phyloP scores from a whole-genome alignment of 2,113 vertebrate species.

The Syrmaticus mikado region DNA sequence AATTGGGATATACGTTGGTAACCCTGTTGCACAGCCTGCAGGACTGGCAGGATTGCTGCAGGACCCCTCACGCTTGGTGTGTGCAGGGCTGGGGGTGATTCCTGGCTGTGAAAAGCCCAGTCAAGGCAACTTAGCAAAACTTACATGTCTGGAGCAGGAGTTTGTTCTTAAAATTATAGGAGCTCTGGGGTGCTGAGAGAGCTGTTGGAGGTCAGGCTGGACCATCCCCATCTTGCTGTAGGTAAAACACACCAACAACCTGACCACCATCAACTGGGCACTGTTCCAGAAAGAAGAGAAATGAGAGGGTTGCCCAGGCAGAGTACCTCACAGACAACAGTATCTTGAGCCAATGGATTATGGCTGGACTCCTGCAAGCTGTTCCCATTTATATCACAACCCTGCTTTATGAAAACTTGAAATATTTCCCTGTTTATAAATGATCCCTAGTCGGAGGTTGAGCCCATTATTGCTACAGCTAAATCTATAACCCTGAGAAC shows the following conservation, averaged over 20 bases:
- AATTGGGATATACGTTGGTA: neutral
- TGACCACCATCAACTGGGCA: neutral
- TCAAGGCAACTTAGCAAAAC: neutral
- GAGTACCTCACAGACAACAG: neutral
- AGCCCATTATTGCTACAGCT: slow-evolving; percentile 3
- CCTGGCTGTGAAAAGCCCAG: accelerated
- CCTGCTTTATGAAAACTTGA: neutral
- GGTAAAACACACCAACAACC: neutral
- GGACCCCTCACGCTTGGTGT: neutral
- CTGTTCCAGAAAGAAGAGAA: neutral
- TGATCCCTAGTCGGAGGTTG: neutral
- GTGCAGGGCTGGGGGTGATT: neutral
- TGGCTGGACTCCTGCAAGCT: neutral
- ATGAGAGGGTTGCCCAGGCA: neutral
- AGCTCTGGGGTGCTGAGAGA: neutral
- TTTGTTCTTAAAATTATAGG: neutral
- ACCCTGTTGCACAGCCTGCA: neutral
- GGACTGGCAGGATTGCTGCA: neutral
- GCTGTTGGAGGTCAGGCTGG: neutral
- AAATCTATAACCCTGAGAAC: slow-evolving; percentile 11
- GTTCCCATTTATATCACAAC: neutral
- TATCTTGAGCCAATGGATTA: neutral
- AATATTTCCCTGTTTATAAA: slow-evolving; percentile 13
- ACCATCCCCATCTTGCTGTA: neutral
- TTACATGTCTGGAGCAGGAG: neutral